Conservation (phyloP, 2,888 invertebrate genomes). For the Lapara coniferarum region DNA sequence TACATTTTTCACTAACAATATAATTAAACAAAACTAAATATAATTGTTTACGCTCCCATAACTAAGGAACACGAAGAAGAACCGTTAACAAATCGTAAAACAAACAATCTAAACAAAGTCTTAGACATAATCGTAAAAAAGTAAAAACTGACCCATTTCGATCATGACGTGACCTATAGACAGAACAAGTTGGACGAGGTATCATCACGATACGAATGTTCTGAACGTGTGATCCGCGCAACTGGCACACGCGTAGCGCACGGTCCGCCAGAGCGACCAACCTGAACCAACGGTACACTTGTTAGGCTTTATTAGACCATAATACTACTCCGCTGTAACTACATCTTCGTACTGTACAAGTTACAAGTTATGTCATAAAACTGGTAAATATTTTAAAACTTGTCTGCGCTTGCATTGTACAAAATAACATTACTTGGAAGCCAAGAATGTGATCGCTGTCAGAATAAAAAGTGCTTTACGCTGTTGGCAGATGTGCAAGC, state of each 20-base stretch:
- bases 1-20: no score
- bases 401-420: not conserved
- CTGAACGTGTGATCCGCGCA: slow-evolving; percentile 29
- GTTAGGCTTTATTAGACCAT: slow-evolving; percentile 29
- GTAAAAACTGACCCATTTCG: not conserved
- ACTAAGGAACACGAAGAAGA: not conserved
- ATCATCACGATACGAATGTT: slow-evolving; percentile 14
- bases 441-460: not conserved
- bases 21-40: no score
- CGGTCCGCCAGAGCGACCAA: slow-evolving; percentile 42
- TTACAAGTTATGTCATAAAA: slow-evolving; percentile 19
- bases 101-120: no score
- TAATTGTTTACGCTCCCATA: not conserved
- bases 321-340: slow-evolving; percentile 18
- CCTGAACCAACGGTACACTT: slow-evolving; percentile 41
- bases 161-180: not conserved
- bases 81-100: not conserved
- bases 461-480: slow-evolving; percentile 10
- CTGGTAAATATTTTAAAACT: not conserved
- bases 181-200: not conserved
- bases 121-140: not conserved
- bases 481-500: slow-evolving; percentile 18
- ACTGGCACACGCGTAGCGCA: slow-evolving; percentile 50
- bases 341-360: slow-evolving; percentile 3
- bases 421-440: slow-evolving; percentile 4